A percentile compares a stretch with the other conserved stretches of the same genome.
These are phyloP conservation scores for Pachypsylla venusta DNA, from an alignment of 1,140 invertebrate species.

Conservation along the genomic window DNA sequence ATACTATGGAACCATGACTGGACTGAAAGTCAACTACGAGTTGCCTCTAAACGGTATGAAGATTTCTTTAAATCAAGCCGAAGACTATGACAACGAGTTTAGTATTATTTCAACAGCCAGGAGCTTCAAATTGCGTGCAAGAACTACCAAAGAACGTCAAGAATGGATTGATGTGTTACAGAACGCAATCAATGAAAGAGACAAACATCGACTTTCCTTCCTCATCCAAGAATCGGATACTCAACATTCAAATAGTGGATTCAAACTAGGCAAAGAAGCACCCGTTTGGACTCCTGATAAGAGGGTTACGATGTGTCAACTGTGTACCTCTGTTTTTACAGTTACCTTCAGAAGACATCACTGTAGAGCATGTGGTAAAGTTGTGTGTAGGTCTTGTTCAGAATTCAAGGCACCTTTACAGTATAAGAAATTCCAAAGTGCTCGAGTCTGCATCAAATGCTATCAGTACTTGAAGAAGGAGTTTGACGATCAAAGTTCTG, in stretches of 20 bases:
- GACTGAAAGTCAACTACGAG: constrained; percentile 44
- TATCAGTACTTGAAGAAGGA: constrained; percentile 35
- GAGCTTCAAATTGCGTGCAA: constrained; percentile 48
- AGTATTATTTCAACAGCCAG: constrained; percentile 42
- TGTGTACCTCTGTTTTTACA: constrained; percentile 54
- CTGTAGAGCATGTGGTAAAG: constrained; percentile 58
- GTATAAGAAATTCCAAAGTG: constrained; percentile 43
- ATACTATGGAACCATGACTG: constrained; percentile 33
- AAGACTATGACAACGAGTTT: constrained; percentile 43
- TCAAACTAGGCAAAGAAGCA: constrained; percentile 23
- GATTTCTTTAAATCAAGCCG: constrained; percentile 34
- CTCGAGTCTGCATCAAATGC: constrained; percentile 43
- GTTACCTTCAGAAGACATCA: constrained; percentile 58
- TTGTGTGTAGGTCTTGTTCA: constrained; percentile 54
- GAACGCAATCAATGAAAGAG: constrained; percentile 45
- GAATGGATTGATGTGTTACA: constrained; percentile 48
- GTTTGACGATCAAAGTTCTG: constrained; percentile 21
- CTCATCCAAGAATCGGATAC: constrained; percentile 29
- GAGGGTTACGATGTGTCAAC: constrained; percentile 54
- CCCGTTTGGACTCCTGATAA: constrained; percentile 52
- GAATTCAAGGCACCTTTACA: constrained; percentile 47
- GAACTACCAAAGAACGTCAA: constrained; percentile 40
- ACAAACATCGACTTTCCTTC: constrained; percentile 37
- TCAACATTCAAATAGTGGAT: constrained; percentile 22
- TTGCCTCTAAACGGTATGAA: constrained; percentile 45